phyloP scores from a whole-genome alignment of 1,140 invertebrate species.

The Penaeus indicus region DNA sequence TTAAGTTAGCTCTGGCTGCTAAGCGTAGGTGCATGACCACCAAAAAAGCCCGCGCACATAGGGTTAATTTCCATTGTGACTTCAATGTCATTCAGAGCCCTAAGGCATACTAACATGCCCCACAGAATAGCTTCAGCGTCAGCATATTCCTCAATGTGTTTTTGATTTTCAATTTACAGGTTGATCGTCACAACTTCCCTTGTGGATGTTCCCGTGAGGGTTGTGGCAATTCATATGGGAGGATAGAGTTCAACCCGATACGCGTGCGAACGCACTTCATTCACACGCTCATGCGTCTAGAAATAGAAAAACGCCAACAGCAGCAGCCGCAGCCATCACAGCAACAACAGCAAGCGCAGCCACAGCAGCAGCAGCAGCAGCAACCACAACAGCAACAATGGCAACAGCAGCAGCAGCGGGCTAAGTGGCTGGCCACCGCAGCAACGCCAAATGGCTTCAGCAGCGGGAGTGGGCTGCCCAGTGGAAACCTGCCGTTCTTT shows the following conservation, averaged over 20 bases:
- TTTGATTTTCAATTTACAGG: slow-evolving; percentile 71
- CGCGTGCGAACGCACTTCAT: slow-evolving; percentile 97
- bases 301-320: slow-evolving; percentile 81
- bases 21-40: no score
- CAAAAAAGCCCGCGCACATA: no score
- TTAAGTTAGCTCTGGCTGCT: no score
- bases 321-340: slow-evolving; percentile 64
- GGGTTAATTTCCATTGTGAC: no score
- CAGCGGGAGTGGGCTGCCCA: slow-evolving; percentile 19
- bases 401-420: slow-evolving; percentile 40
- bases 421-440: slow-evolving; percentile 56
- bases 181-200: slow-evolving; percentile 95
- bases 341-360: slow-evolving; percentile 65
- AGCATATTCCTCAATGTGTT: neutral
- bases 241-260: slow-evolving; percentile 96
- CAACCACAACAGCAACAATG: neutral
- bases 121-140: neutral
- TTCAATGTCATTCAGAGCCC: no score
- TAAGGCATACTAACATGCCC: no score
- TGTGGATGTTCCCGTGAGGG: slow-evolving; percentile 95
- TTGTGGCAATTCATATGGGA: slow-evolving; percentile 91
- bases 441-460: slow-evolving; percentile 45
- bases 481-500: slow-evolving; percentile 51
- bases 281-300: slow-evolving; percentile 94
- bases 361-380: slow-evolving; percentile 26